phyloP scores from a whole-genome alignment of 2,888 invertebrate species.

The Catocala fraxini region DNA sequence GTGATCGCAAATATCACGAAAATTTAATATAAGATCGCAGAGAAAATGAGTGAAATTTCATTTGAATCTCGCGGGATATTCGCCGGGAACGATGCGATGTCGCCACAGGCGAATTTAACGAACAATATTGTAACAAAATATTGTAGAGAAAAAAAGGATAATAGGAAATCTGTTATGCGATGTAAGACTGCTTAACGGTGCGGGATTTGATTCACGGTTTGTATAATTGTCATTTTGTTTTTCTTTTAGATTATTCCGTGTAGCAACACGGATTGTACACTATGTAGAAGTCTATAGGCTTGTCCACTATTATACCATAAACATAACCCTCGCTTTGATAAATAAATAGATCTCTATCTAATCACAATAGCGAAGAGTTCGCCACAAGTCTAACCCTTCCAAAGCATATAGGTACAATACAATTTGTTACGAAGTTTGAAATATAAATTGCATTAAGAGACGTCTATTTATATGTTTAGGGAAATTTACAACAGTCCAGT shows the following conservation, averaged over 20 bases:
- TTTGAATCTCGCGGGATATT: conserved; percentile 60
- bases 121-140: conserved; percentile 53
- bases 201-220: no score
- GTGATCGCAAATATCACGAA: conserved; percentile 45
- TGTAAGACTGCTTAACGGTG: no score
- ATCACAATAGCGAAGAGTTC: no score
- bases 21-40: conserved; percentile 51
- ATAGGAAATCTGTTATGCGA: conserved; percentile 53
- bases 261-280: no score
- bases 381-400: no score
- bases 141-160: conserved; percentile 31
- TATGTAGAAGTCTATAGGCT: no score
- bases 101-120: conserved; percentile 46
- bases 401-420: no score
- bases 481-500: conserved; percentile 9
- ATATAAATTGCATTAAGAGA: conserved; percentile 49
- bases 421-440: conserved; percentile 20
- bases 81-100: conserved; percentile 41
- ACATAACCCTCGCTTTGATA: no score
- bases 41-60: conserved; percentile 58
- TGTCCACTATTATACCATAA: no score
- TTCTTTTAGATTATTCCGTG: no score
- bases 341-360: no score
- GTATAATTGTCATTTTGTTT: no score
- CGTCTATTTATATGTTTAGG: conserved; percentile 14